Base-by-base conservation (phyloP, 1,140 invertebrate genomes). In the Pomacea maculata region DNA sequence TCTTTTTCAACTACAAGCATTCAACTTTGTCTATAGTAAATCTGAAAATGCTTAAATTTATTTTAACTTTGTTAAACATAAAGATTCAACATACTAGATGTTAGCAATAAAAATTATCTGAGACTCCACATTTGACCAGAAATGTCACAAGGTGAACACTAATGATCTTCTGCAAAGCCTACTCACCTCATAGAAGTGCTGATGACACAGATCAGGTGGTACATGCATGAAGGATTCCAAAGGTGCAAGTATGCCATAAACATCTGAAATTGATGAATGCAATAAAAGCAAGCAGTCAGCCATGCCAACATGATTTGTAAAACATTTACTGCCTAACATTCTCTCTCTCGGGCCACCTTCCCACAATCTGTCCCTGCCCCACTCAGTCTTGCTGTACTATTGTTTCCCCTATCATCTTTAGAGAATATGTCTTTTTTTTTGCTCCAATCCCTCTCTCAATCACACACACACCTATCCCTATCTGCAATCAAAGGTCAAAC, bases 161-260 rank as follows among this genome's bases (percentile, higher is more conserved):
- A 45, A 45, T 45, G 34, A 6, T 45, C 34, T 45, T 45, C 34
- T 6, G 6, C 34, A 45, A 45, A 45, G 34, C 57, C 3, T 52
- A 83, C 85, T 85, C 93, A 96, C 95, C 93, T 96, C 93, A 92
- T 95, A 95, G 91, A 96, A 96, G 92, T 96, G 94, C 80, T 94
- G 93, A 54, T 95, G 92, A 84, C 95, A 93, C 78, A 94, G 94
- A 25, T 93, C 92, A 83, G 95, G 94, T 87, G 96, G 95, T 83
- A 96, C 94, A 45, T 91, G 92, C 84, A 94, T 93, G 89, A 96
- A 97, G 70, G 94, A 94, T 92, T 98, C 96, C 90, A 96, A 94
- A 1, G 96, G 96, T 82, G 96, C 96, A 93, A 96, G 94, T 75
- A 96, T 93, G 70, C 95, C 95, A 94, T 94, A 96, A 89, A 94